Conservation (phyloP, 2,797 vertebrate species). For the Uromys caudimaculatus region DNA sequence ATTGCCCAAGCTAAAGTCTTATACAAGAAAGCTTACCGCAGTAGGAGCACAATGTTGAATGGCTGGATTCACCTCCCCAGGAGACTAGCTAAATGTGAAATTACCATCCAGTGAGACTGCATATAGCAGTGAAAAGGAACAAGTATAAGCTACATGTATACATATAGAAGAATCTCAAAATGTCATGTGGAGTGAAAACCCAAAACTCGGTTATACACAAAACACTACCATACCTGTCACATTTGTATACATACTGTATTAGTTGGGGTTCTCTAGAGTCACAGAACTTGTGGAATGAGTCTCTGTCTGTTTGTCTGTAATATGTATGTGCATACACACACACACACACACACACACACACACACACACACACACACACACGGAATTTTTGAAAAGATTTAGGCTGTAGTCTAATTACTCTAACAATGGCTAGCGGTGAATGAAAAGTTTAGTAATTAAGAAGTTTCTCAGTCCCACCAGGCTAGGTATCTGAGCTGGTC, state of each 20-base stretch:
- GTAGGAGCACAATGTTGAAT: not conserved
- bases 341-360: no score
- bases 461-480: not conserved
- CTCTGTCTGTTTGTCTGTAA: not conserved
- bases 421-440: not conserved
- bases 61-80: not conserved
- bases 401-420: not conserved
- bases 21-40: not conserved
- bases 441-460: not conserved
- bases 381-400: not conserved
- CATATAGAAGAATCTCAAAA: not conserved
- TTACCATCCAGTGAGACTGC: not conserved
- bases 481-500: not conserved
- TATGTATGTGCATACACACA: no score
- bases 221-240: not conserved
- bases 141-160: not conserved
- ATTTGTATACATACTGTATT: not conserved
- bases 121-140: not conserved
- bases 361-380: not conserved
- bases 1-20: not conserved
- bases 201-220: not conserved
- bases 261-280: not conserved
- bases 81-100: not conserved
- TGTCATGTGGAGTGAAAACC: not conserved
- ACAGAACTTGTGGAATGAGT: not conserved